These are phyloP conservation scores for Globia sparganii DNA, from an alignment of 2,888 invertebrate species.

Conservation along the genomic window DNA sequence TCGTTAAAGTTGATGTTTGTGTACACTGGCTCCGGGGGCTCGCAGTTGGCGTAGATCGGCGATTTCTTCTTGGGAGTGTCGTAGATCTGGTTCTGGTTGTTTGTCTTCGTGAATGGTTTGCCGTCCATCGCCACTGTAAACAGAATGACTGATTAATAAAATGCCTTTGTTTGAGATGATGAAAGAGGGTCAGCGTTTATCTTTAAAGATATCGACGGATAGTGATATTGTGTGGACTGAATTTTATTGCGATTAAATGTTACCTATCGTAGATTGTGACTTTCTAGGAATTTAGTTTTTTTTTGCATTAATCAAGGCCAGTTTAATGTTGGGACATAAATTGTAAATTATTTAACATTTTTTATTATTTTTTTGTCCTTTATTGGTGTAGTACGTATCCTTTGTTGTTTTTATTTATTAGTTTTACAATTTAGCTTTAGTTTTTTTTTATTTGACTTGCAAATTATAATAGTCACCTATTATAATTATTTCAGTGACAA, in stretches of 20 bases:
- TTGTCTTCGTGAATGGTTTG: slow-evolving; percentile 80
- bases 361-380: neutral
- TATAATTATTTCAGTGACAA: neutral
- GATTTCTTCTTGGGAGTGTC: slow-evolving; percentile 78
- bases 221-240: slow-evolving; percentile 13
- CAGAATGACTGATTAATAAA: slow-evolving; percentile 40
- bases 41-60: slow-evolving; percentile 84
- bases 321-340: neutral
- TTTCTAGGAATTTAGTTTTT: neutral
- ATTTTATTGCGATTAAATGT: slow-evolving; percentile 19
- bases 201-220: slow-evolving; percentile 33
- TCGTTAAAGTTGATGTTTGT: slow-evolving; percentile 82
- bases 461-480: too few species aligned
- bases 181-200: slow-evolving; percentile 48
- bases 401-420: neutral
- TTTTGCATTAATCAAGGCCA: slow-evolving; percentile 4
- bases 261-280: slow-evolving; percentile 31
- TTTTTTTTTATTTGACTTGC: neutral
- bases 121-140: slow-evolving; percentile 87
- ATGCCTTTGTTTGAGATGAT: slow-evolving; percentile 30
- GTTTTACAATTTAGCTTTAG: neutral
- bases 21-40: slow-evolving; percentile 80
- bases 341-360: neutral
- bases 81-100: slow-evolving; percentile 75
- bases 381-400: too few species aligned